Conservation (phyloP, 2,113 vertebrate species). For the Gymnobelideus leadbeateri region DNA sequence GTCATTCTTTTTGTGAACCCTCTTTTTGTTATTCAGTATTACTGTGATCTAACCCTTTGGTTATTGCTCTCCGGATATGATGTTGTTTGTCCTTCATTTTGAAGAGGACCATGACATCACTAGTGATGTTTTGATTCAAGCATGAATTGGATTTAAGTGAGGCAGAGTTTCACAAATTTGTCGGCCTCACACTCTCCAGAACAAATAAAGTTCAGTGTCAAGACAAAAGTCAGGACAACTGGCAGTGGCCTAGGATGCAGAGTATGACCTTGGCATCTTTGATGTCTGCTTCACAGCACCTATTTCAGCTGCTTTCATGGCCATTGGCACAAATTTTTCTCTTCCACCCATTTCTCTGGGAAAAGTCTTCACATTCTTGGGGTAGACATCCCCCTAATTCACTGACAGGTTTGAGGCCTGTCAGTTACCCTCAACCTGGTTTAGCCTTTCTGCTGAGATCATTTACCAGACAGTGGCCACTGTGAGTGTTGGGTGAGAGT, state of each 20-base stretch:
- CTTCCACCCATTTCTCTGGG: neutral
- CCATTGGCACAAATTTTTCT: neutral
- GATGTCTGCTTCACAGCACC: neutral
- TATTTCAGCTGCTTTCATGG: neutral
- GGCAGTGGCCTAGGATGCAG: neutral
- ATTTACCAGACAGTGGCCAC: neutral
- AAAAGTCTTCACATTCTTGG: neutral
- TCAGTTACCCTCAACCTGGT: neutral
- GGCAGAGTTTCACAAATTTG: neutral
- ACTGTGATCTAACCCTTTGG: neutral
- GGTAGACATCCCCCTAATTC: neutral
- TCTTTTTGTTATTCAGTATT: neutral
- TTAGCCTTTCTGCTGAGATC: neutral
- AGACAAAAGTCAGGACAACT: neutral
- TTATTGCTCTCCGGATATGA: neutral
- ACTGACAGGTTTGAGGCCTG: neutral
- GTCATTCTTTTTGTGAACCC: neutral
- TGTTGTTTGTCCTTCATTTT: neutral
- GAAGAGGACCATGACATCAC: neutral
- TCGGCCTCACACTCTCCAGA: too few species aligned
- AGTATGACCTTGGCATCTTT: neutral
- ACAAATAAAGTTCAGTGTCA: neutral
- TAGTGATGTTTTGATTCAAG: neutral
- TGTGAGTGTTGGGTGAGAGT: too few species aligned
- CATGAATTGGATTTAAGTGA: neutral